These are phyloP conservation scores for Stylophora pistillata DNA, from an alignment of 64 coral and sea anemone genomes.

Conservation along the genomic window DNA sequence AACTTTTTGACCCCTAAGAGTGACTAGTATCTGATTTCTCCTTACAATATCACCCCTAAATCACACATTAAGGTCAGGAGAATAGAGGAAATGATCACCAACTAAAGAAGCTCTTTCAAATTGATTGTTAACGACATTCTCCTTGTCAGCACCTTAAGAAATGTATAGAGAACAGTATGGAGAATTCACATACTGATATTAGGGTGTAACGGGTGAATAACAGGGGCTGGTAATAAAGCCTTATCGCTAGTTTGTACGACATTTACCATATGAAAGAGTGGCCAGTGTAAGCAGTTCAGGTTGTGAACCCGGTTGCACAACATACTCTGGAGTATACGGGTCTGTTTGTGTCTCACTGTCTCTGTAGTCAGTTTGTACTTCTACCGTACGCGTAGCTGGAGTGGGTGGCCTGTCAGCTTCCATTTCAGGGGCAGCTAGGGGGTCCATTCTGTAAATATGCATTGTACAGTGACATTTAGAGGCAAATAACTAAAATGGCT, in stretches of 20 bases:
- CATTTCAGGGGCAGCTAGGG: constrained; percentile 53
- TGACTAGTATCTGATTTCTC: too few relatives aligned
- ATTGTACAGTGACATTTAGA: neutral
- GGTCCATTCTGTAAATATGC: constrained; percentile 49
- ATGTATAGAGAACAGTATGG: too few relatives aligned
- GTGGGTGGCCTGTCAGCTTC: constrained; percentile 81
- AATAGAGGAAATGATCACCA: too few relatives aligned
- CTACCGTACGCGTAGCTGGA: constrained; percentile 91
- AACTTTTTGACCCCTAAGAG: too few relatives aligned
- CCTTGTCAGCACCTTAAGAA: too few relatives aligned
- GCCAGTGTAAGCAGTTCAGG: constrained; percentile 92
- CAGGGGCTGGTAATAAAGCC: neutral
- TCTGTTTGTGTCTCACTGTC: constrained; percentile 99
- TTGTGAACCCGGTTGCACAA: constrained; percentile 90
- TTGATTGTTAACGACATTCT: too few relatives aligned
- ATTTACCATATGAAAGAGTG: constrained; percentile 86
- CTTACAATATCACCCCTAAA: too few relatives aligned
- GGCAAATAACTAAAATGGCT: neutral
- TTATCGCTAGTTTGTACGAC: neutral
- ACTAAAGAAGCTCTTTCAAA: too few relatives aligned
- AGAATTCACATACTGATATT: too few relatives aligned
- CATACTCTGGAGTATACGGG: constrained; percentile 98
- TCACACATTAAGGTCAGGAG: too few relatives aligned
- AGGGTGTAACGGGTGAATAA: too few relatives aligned
- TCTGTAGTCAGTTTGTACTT: constrained; percentile 95